Conservation (phyloP, 2,797 vertebrate species). For the Alcedo atthis region DNA sequence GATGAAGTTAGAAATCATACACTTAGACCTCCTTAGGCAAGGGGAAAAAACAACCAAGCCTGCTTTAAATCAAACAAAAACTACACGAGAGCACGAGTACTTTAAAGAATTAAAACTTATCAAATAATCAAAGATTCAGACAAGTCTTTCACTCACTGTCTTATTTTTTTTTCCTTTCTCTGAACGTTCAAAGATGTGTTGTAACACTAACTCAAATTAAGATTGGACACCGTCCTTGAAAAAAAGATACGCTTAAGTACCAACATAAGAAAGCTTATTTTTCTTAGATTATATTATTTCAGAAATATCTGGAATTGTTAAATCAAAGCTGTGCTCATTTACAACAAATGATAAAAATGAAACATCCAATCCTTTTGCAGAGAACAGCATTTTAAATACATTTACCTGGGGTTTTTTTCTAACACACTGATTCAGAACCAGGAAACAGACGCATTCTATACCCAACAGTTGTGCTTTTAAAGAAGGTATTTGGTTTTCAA, state of each 20-base stretch:
- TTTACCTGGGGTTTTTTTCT: not conserved
- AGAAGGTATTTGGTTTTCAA: not conserved
- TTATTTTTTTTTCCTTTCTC: not conserved
- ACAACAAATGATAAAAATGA: not conserved
- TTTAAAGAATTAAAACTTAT: not conserved
- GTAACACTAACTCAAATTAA: not conserved
- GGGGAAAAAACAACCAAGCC: not conserved
- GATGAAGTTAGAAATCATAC: not conserved
- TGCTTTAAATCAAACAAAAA: not conserved
- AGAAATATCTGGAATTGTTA: not conserved
- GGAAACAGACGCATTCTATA: not conserved
- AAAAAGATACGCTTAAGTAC: not conserved
- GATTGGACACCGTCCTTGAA: not conserved
- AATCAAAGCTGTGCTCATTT: not conserved
- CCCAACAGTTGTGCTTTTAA: not conserved
- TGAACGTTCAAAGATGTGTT: not conserved
- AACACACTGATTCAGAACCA: not conserved
- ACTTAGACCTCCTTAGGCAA: not conserved
- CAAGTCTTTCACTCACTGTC: not conserved
- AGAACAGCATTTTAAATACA: not conserved
- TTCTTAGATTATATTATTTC: not conserved
- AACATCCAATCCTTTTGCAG: not conserved
- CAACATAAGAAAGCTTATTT: not conserved
- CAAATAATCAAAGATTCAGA: not conserved
- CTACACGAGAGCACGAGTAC: not conserved